Conservation (phyloP, 2,797 vertebrate species). For the Sebastes cheni region DNA sequence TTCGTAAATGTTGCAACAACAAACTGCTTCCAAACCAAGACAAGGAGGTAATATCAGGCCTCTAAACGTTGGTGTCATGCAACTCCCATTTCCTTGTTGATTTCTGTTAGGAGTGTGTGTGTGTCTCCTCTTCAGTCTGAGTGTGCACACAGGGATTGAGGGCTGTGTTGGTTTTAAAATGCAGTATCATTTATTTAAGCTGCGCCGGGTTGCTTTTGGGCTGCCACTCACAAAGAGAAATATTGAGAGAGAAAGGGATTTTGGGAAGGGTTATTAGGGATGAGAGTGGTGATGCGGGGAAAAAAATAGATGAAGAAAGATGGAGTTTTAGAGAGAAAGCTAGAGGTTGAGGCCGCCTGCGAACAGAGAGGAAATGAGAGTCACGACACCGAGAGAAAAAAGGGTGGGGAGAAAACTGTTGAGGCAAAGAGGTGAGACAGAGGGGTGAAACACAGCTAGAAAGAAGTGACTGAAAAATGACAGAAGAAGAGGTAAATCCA, state of each 20-base stretch:
- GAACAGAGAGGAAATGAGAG: conserved; percentile 13
- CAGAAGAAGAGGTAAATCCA: conserved; percentile 6
- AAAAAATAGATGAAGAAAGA: conserved; percentile 9
- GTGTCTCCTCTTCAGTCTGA: neutral
- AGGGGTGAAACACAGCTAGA: neutral
- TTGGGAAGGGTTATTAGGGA: neutral
- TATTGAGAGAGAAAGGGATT: neutral
- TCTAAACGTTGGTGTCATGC: conserved; percentile 12
- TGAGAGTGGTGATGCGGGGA: neutral
- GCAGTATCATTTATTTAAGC: conserved; percentile 45
- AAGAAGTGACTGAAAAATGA: neutral
- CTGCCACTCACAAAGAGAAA: conserved; percentile 25
- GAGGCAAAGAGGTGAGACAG: conserved; percentile 5
- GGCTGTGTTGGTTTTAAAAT: conserved; percentile 22
- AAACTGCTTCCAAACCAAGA: conserved; percentile 7
- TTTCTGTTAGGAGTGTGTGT: neutral
- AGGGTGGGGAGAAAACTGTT: neutral
- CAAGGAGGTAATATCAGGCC: neutral
- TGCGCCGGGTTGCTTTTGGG: conserved; percentile 7
- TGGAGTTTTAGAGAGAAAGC: neutral
- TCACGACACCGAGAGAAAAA: neutral
- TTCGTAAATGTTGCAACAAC: conserved; percentile 28
- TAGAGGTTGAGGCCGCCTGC: neutral
- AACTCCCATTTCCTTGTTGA: neutral
- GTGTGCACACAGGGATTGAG: neutral